Percentiles rank a stretch among this genome's conserved stretches.
These are phyloP conservation scores for Eulacestoma nigropectus DNA, from an alignment of 2,113 vertebrate species.

Conservation along the genomic window DNA sequence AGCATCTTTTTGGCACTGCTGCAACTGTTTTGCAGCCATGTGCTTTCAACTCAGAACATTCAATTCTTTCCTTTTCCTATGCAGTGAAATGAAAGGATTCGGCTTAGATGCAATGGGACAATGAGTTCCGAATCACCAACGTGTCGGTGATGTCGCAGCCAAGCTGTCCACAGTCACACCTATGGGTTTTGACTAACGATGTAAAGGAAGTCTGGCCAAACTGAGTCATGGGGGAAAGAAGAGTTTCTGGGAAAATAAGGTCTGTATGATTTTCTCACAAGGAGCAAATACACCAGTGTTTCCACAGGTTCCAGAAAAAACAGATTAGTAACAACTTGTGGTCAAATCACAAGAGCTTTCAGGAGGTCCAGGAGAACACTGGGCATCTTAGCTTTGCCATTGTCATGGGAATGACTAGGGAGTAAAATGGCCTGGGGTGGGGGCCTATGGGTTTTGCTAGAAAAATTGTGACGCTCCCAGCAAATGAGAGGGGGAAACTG, in stretches of 20 bases:
- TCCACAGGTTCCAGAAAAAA: background rate
- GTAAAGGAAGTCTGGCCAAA: background rate
- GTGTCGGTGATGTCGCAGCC: fast-evolving
- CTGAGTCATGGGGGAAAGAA: background rate
- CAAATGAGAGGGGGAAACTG: background rate
- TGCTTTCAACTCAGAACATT: background rate
- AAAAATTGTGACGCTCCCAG: background rate
- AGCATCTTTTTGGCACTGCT: background rate
- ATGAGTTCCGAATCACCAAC: background rate
- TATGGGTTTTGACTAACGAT: background rate
- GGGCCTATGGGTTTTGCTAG: background rate
- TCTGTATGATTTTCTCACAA: background rate
- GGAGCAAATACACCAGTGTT: background rate
- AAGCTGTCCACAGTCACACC: background rate
- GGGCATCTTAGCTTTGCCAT: background rate
- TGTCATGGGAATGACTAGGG: background rate
- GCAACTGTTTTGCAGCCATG: background rate
- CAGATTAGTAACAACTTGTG: background rate
- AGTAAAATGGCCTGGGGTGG: background rate
- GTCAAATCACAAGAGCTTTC: background rate
- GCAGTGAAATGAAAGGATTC: background rate
- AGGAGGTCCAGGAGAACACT: background rate
- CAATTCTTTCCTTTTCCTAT: background rate
- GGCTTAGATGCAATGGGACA: background rate
- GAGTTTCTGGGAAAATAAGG: background rate